Conservation (phyloP, 2,888 invertebrate genomes). For the Zele albiditarsus region DNA sequence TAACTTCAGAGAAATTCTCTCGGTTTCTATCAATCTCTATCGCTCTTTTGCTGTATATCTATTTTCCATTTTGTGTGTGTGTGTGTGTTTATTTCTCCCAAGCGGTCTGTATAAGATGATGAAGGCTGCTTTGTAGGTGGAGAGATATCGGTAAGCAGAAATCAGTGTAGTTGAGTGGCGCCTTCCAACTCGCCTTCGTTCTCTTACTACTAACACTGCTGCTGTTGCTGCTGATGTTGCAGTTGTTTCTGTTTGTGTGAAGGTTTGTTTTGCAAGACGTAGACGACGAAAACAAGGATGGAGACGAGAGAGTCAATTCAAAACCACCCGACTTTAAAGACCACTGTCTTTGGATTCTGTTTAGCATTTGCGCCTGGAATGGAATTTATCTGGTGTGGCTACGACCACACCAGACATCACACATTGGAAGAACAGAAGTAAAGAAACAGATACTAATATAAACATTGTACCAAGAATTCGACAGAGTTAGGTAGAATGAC, state of each 20-base stretch:
- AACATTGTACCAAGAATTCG: no score
- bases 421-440: not conserved
- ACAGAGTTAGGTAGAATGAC: no score
- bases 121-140: conserved; percentile 68
- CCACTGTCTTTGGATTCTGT: conserved; percentile 40
- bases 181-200: conserved; percentile 56
- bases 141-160: conserved; percentile 69
- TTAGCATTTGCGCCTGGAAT: conserved; percentile 41
- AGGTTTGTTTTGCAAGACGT: not conserved
- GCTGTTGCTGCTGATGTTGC: conserved; percentile 3
- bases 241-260: not conserved
- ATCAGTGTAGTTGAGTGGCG: conserved; percentile 68
- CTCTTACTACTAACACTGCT: conserved; percentile 37
- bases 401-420: not conserved
- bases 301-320: not conserved
- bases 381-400: conserved; percentile 7
- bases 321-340: conserved; percentile 4
- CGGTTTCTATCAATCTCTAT: not conserved
- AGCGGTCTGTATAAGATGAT: conserved; percentile 52
- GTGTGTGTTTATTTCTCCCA: not conserved
- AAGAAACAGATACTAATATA: not conserved
- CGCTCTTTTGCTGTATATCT: conserved; percentile 10
- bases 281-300: not conserved
- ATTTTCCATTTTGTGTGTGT: not conserved
- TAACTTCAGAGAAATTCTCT: not conserved